Evolutionary conservation across 30 jellyfish, hydroid and myxozoan genomes (phyloP).

Genomic region (Aurelia sp.): DNA sequence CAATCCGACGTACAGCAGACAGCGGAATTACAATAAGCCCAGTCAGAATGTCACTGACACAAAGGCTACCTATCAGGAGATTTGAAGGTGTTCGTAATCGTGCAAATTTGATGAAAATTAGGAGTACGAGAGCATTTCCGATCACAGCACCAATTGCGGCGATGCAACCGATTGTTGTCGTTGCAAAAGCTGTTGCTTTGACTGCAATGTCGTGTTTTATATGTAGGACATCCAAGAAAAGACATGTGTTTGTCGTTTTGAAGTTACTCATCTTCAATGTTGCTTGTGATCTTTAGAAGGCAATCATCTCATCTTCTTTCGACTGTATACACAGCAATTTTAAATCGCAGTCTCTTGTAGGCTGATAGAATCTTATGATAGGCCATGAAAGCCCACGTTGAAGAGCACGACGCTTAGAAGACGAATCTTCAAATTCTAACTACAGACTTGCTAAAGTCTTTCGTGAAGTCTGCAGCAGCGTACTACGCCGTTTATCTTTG

Average conservation of each 20-base stretch:
- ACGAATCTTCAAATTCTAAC: no score
- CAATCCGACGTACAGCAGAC: conserved; percentile 35
- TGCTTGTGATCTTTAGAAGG: no score
- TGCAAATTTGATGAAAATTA: conserved; percentile 34
- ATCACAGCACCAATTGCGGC: conserved; percentile 47
- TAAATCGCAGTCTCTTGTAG: no score
- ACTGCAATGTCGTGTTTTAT: conserved; percentile 46
- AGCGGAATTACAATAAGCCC: conserved; percentile 55
- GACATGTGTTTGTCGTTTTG: conserved; percentile 20
- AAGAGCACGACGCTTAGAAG: no score
- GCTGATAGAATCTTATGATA: no score
- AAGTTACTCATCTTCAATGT: no score
- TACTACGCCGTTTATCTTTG: no score
- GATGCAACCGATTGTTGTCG: conserved; percentile 37
- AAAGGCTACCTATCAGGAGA: conserved; percentile 48
- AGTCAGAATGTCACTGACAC: conserved; percentile 46
- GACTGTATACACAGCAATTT: no score
- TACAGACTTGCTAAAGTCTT: no score
- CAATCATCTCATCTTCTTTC: no score
- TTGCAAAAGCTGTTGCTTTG: conserved; percentile 43
- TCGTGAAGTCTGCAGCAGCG: no score
- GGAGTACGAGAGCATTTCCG: conserved; percentile 44
- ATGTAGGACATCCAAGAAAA: conserved; percentile 25
- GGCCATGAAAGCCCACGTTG: no score
- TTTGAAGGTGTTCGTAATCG: conserved; percentile 65